Conservation (phyloP, 2,888 invertebrate species). For the Cetonia aurata region DNA sequence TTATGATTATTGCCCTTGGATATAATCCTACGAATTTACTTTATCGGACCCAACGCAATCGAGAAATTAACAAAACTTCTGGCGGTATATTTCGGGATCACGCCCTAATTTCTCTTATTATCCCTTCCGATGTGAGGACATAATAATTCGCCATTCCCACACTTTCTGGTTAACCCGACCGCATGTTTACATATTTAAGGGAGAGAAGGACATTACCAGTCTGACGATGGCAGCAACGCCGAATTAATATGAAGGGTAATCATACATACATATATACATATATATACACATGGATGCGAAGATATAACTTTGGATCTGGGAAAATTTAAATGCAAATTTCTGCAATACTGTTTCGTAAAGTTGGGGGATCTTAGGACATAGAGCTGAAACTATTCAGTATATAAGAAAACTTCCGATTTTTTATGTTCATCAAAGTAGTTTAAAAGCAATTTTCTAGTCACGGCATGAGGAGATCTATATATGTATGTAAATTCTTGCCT, state of each 20-base stretch:
- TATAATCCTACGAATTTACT: conserved; percentile 21
- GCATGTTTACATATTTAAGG: conserved; percentile 37
- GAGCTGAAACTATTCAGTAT: too few species aligned
- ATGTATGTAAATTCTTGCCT: too few species aligned
- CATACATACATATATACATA: not conserved
- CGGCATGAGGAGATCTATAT: too few species aligned
- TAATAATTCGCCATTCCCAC: conserved; percentile 36
- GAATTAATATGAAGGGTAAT: not conserved
- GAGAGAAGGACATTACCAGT: conserved; percentile 22
- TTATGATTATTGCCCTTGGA: not conserved
- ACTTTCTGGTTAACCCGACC: conserved; percentile 34
- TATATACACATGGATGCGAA: not conserved
- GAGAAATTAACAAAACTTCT: conserved; percentile 34
- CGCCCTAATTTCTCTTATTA: conserved; percentile 37
- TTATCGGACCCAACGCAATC: conserved; percentile 19
- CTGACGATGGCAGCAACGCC: conserved; percentile 10
- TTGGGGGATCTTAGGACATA: not conserved
- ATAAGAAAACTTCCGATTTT: too few species aligned
- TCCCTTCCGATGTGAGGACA: conserved; percentile 36
- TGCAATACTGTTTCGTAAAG: conserved; percentile 4
- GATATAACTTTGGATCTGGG: not conserved
- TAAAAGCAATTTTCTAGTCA: too few species aligned
- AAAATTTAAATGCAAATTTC: conserved; percentile 18
- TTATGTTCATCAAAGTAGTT: too few species aligned
- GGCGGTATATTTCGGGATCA: conserved; percentile 13